Base-by-base conservation (phyloP, 2,797 vertebrate genomes). In the Perodicticus potto region DNA sequence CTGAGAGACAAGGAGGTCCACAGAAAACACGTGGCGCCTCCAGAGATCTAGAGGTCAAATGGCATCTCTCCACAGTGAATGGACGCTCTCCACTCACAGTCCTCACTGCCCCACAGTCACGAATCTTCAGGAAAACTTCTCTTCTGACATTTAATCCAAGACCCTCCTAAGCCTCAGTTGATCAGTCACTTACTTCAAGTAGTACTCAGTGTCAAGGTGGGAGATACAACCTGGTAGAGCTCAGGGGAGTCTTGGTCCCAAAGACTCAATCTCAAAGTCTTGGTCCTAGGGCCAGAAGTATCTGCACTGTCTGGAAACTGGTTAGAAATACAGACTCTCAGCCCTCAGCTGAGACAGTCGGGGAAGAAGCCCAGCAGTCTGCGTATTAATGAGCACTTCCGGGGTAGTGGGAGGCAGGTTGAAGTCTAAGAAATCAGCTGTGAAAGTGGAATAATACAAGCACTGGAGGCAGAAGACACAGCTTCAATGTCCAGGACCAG, bases 101-200 rank as follows among this genome's bases (percentile, higher is more conserved):
- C 70, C 70, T 86, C 0, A 0, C 83, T 23, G 13, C 7, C n/a
- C 69, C 10, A 1, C 0, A 32, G 65, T 17, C 34, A 4, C 23
- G 55, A 85, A 22, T 86, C 70, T 83, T 69, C 32, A 13, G 59
- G 70, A 78, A 92, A 74, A 69, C 43, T 25, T 73, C 45, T 93
- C 81, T 83, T 88, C 67, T 73, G 72, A 84, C 69, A 59, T 29
- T 77, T 65, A 77, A 82, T 91, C 63, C 34, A 73, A 90, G 82
- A 84, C 57, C 29, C 74, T 90, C 81, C 72, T 29, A 55, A 45
- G 81, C 55, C 53, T 72, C n/a, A 1, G 53, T 5, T 32, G 22
- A 43, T 34, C 13, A 63, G 19, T 55, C 77, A 61, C 67, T 89
- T 43, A 85, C 69, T 53, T 86, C 32, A 57, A 74, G 55, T 37